These are phyloP conservation scores for Marasmarcha lunaedactyla DNA, from an alignment of 2,888 invertebrate genomes.

Conservation along the genomic window DNA sequence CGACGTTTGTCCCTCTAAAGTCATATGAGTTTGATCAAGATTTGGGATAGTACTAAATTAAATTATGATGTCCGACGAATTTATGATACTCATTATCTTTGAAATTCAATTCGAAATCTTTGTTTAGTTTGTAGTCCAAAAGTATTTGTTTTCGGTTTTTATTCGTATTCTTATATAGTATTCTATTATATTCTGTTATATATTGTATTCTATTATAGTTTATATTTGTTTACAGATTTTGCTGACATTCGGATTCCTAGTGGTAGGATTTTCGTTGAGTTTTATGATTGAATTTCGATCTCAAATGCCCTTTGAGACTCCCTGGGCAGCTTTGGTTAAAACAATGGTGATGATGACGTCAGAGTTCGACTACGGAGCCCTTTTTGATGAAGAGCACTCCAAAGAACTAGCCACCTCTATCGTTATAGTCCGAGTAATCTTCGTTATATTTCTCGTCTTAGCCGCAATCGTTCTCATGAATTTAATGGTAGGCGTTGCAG, in stretches of 20 bases:
- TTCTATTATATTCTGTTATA: no score
- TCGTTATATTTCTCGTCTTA: slow-evolving; percentile 62
- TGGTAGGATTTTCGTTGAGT: slow-evolving; percentile 66
- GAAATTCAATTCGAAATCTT: no score
- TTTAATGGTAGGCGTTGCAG: slow-evolving; percentile 70
- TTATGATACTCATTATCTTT: no score
- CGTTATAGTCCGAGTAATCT: slow-evolving; percentile 56
- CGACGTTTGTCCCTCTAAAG: no score
- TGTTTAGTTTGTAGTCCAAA: no score
- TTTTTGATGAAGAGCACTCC: slow-evolving; percentile 56
- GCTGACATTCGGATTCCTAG: slow-evolving; percentile 53
- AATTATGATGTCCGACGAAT: no score
- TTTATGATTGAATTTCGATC: slow-evolving; percentile 70
- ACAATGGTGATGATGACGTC: slow-evolving; percentile 73
- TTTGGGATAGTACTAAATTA: no score
- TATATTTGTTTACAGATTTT: slow-evolving; percentile 49
- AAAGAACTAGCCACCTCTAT: slow-evolving; percentile 43
- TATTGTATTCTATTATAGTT: no score
- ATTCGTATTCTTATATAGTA: no score
- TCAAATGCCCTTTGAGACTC: slow-evolving; percentile 57
- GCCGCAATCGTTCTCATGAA: slow-evolving; percentile 73
- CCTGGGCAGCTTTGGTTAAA: slow-evolving; percentile 65
- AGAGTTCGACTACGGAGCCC: slow-evolving; percentile 65
- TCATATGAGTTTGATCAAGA: no score
- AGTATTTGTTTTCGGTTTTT: no score